Evolutionary conservation across 2,113 vertebrate genomes (phyloP).

Genomic region (Oceanodroma tethys): DNA sequence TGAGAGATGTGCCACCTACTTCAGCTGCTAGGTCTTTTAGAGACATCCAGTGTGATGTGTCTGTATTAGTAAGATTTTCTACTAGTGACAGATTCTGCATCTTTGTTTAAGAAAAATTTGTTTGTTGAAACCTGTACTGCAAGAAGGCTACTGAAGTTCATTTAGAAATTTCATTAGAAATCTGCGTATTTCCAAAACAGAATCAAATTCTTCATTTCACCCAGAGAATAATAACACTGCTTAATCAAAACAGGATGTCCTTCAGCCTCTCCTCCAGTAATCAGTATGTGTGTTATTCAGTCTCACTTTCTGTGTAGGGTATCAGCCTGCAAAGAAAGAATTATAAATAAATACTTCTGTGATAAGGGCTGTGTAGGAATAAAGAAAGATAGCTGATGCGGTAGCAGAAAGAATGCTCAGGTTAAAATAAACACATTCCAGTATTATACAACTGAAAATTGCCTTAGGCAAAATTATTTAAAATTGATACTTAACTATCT

Average conservation of each 20-base stretch:
- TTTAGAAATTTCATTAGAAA: neutral
- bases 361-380: neutral
- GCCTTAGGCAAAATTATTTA: neutral
- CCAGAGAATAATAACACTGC: neutral
- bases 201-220: neutral
- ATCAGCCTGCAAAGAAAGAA: conserved; percentile 42
- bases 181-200: neutral
- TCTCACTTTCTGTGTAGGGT: neutral
- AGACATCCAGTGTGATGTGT: neutral
- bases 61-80: neutral
- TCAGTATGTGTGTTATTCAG: neutral
- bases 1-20: neutral
- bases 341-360: conserved; percentile 38
- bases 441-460: neutral
- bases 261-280: conserved; percentile 15
- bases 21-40: neutral
- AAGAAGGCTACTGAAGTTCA: neutral
- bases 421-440: conserved; percentile 20
- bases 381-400: neutral
- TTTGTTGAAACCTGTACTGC: neutral
- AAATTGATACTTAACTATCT: neutral
- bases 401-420: neutral
- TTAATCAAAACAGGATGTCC: conserved; percentile 21
- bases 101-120: neutral
- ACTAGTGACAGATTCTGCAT: conserved; percentile 9